These are phyloP conservation scores for Trichonephila inaurata DNA, from an alignment of 1,140 invertebrate species.

Conservation along the genomic window DNA sequence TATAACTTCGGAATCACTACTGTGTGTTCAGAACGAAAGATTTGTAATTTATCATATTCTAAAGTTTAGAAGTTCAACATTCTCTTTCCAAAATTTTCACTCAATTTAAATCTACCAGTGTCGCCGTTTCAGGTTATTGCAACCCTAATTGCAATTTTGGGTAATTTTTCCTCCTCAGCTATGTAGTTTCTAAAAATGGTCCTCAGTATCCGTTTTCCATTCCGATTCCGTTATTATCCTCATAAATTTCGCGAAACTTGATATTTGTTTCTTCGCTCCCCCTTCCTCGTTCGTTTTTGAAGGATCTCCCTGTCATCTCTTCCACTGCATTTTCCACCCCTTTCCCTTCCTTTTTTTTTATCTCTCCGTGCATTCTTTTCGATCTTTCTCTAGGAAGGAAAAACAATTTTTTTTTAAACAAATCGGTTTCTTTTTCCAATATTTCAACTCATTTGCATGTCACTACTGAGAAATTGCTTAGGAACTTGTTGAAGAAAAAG, in stretches of 20 bases:
- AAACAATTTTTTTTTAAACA: background rate
- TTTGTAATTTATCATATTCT: no score
- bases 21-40: no score
- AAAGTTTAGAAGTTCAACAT: no score
- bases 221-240: conserved; percentile 71
- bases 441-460: conserved; percentile 23
- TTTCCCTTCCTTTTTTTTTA: background rate
- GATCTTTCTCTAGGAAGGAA: background rate
- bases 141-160: conserved; percentile 61
- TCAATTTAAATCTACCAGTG: no score
- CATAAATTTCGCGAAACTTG: conserved; percentile 72
- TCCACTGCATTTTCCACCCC: background rate
- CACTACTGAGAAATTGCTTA: background rate
- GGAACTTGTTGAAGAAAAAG: background rate
- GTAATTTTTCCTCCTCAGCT: background rate
- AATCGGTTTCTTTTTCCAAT: conserved; percentile 13
- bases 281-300: conserved; percentile 10
- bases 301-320: background rate
- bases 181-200: conserved; percentile 18
- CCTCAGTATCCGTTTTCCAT: conserved; percentile 63
- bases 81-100: background rate
- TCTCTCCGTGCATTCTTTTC: background rate
- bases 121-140: conserved; percentile 12
- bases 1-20: no score
- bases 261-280: conserved; percentile 60